Percentiles rank a stretch among this genome's conserved stretches.
These are phyloP conservation scores for Drosophila aldrichi DNA, from an alignment of 2,888 invertebrate genomes.

Conservation along the genomic window DNA sequence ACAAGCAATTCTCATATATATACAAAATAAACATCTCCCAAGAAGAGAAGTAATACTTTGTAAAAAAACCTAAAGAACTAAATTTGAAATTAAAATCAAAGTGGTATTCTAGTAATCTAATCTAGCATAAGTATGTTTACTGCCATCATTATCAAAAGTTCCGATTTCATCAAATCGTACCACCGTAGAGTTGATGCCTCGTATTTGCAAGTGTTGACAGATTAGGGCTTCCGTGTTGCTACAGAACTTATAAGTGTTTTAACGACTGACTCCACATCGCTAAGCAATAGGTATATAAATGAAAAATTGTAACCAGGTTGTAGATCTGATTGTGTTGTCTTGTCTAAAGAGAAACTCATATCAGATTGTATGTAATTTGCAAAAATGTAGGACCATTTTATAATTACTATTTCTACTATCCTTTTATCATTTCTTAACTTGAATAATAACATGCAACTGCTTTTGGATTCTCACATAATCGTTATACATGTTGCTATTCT, in stretches of 20 bases:
- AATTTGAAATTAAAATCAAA: too few relatives aligned
- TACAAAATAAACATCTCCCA: too few relatives aligned
- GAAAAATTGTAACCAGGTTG: too few relatives aligned
- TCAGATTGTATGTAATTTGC: slow-evolving; percentile 4
- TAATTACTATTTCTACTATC: slow-evolving; percentile 45
- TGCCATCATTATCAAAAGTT: not conserved
- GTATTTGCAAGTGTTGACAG: not conserved
- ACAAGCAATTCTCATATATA: too few relatives aligned
- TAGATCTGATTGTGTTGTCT: not conserved
- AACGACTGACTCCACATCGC: not conserved
- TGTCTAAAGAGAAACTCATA: not conserved
- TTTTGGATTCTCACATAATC: slow-evolving; percentile 59
- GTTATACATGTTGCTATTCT: slow-evolving; percentile 51
- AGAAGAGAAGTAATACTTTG: too few relatives aligned
- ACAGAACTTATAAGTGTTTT: not conserved
- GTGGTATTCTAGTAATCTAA: too few relatives aligned
- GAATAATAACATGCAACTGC: slow-evolving; percentile 55
- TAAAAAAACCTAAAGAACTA: too few relatives aligned
- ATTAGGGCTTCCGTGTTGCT: not conserved
- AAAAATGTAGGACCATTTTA: slow-evolving; percentile 33
- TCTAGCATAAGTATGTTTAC: not conserved
- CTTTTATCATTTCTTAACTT: slow-evolving; percentile 57
- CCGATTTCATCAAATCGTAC: not conserved
- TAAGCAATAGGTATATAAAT: not conserved
- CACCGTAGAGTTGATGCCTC: not conserved